Conservation (phyloP, 1,140 invertebrate genomes). For the Muscidifurax raptorellus region DNA sequence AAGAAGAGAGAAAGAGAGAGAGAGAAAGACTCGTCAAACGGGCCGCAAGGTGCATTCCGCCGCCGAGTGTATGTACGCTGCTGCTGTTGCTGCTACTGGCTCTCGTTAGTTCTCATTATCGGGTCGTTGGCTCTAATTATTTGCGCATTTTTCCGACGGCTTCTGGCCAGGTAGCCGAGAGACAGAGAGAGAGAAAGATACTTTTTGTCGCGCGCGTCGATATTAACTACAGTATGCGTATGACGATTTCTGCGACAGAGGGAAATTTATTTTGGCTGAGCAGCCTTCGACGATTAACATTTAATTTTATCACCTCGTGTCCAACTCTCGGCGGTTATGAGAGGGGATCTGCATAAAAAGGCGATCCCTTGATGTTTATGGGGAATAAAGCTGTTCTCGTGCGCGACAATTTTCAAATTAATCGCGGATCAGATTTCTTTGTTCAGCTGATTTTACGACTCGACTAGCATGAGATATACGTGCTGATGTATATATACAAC, state of each 20-base stretch:
- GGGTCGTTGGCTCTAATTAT: slow-evolving; percentile 39
- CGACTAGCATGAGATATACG: too few species aligned
- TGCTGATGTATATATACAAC: too few species aligned
- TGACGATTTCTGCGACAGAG: not conserved
- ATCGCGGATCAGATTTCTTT: not conserved
- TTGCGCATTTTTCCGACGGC: not conserved
- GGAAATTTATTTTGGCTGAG: not conserved
- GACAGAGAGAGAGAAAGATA: not conserved
- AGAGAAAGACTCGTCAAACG: slow-evolving; percentile 35
- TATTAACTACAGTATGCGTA: not conserved
- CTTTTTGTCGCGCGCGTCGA: not conserved
- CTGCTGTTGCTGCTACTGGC: not conserved
- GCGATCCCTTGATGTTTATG: not conserved
- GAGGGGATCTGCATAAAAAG: not conserved
- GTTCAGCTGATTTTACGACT: not conserved
- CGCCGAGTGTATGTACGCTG: not conserved
- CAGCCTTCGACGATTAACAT: not conserved
- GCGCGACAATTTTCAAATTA: not conserved
- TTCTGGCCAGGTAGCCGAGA: not conserved
- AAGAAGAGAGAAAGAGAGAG: not conserved
- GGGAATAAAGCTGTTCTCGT: not conserved
- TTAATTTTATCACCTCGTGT: not conserved
- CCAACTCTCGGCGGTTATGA: too few species aligned
- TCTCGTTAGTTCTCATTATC: slow-evolving; percentile 34
- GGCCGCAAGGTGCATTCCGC: slow-evolving; percentile 38